Percentiles rank a stretch among this genome's conserved stretches.
phyloP scores from a whole-genome alignment of 2,888 invertebrate species.

The Erannis defoliaria region DNA sequence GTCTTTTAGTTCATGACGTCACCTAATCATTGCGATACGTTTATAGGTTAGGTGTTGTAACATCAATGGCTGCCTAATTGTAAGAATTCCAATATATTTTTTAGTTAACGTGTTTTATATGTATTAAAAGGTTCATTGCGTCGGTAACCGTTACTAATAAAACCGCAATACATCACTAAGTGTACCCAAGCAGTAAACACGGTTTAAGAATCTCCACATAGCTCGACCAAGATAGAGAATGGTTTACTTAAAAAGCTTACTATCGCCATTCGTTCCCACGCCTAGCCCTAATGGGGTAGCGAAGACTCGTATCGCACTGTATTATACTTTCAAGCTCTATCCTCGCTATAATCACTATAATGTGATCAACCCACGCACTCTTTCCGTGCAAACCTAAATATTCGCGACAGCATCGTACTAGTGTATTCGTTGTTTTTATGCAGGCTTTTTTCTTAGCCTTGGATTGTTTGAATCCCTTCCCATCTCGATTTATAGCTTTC shows the following conservation, averaged over 20 bases:
- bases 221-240: neutral
- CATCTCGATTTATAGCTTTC: neutral
- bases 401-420: neutral
- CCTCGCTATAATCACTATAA: neutral
- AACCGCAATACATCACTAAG: neutral
- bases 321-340: constrained; percentile 11
- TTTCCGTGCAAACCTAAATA: neutral
- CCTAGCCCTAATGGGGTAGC: constrained; percentile 1
- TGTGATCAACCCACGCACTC: constrained; percentile 7
- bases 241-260: constrained; percentile 7
- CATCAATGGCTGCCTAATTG: too few relatives aligned
- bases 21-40: too few relatives aligned
- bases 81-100: too few relatives aligned
- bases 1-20: too few relatives aligned
- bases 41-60: too few relatives aligned
- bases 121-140: too few relatives aligned
- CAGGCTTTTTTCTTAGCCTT: neutral
- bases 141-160: too few relatives aligned
- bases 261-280: constrained; percentile 15
- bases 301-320: constrained; percentile 12
- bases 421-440: neutral
- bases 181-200: neutral
- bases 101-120: too few relatives aligned
- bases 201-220: constrained; percentile 6
- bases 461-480: too few relatives aligned